Evolutionary conservation across 2,113 vertebrate species (phyloP).

Genomic region (Miniopterus natalensis): DNA sequence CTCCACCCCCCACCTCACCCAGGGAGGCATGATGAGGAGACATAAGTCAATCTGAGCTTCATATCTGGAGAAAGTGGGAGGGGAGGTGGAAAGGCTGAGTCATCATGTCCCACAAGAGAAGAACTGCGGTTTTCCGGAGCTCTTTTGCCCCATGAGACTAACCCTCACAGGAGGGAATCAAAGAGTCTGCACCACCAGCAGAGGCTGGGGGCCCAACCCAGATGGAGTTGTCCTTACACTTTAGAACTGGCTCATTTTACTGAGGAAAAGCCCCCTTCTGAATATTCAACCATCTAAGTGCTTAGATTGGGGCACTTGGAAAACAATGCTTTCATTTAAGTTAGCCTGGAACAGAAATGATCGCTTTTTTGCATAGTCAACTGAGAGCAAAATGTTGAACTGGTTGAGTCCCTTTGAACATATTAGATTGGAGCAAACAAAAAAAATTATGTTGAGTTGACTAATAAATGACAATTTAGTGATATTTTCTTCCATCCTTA

Average conservation of each 20-base stretch:
- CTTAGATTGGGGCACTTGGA: not conserved
- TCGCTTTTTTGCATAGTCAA: slow-evolving; percentile 4
- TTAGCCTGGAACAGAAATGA: not conserved
- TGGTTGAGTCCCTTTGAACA: not conserved
- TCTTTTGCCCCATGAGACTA: not conserved
- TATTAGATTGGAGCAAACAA: not conserved
- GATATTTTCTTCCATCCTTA: slow-evolving; percentile 13
- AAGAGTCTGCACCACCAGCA: not conserved
- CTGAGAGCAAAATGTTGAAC: not conserved
- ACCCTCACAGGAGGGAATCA: not conserved
- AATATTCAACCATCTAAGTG: not conserved
- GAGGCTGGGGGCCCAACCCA: not conserved
- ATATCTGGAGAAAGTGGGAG: not conserved
- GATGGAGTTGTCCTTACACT: not conserved
- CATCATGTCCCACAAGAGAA: not conserved
- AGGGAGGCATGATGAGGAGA: not conserved
- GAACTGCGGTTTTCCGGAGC: not conserved
- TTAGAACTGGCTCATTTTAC: not conserved
- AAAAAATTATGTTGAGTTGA: not conserved
- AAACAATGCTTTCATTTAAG: not conserved
- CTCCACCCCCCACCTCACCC: not conserved
- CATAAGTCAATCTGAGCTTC: not conserved
- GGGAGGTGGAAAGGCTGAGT: not conserved
- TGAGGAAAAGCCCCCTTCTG: not conserved
- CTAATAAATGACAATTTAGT: not conserved